These are phyloP conservation scores for Tokudaia tokunoshimensis DNA, from an alignment of 2,797 vertebrate genomes.

Conservation along the genomic window DNA sequence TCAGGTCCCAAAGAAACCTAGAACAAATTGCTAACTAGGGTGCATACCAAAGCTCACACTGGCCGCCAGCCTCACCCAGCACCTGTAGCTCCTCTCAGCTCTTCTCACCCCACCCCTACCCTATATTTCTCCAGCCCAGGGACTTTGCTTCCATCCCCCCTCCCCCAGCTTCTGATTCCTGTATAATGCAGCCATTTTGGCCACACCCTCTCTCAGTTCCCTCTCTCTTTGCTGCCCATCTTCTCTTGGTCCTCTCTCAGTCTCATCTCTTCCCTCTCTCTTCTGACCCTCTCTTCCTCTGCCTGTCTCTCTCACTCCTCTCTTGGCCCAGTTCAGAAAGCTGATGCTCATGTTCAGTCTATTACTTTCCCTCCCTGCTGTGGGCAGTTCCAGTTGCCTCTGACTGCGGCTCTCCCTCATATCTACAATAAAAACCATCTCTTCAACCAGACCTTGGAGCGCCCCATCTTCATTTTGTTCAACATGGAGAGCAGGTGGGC, in stretches of 20 bases:
- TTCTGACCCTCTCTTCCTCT: too few species aligned
- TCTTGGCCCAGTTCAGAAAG: not conserved
- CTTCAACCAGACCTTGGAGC: not conserved
- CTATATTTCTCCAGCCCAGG: not conserved
- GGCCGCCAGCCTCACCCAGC: not conserved
- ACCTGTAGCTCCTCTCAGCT: not conserved
- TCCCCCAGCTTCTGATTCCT: not conserved
- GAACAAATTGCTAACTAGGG: not conserved
- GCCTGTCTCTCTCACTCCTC: not conserved
- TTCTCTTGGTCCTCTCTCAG: not conserved
- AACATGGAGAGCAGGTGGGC: rapidly evolving
- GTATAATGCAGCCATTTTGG: not conserved
- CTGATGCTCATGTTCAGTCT: not conserved
- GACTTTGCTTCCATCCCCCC: too few species aligned
- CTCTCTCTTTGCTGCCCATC: not conserved
- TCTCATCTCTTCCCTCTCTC: not conserved
- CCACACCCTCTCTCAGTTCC: not conserved
- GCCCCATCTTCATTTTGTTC: not conserved
- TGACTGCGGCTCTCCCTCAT: too few species aligned
- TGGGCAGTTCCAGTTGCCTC: not conserved
- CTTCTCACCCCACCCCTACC: too few species aligned
- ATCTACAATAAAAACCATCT: not conserved
- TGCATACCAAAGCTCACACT: too few species aligned
- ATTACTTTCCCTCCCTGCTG: not conserved
- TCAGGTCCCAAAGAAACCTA: not conserved